Evolutionary conservation across 2,888 invertebrate species (phyloP).

Genomic region (Craniophora ligustri): DNA sequence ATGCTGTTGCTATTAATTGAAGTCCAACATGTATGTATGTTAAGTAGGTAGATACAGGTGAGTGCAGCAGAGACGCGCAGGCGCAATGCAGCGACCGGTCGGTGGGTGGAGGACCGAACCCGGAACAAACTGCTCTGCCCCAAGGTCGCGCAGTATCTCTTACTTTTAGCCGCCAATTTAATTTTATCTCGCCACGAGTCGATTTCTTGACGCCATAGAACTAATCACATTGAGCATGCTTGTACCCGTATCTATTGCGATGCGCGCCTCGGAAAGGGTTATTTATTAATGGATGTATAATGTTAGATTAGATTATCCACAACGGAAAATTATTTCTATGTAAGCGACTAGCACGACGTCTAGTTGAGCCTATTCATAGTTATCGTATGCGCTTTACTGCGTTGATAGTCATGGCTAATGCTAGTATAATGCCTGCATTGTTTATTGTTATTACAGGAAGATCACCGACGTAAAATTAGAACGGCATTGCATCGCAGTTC

Average conservation of each 20-base stretch:
- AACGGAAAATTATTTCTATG: conserved; percentile 44
- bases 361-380: conserved; percentile 34
- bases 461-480: conserved; percentile 45
- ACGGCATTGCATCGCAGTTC: conserved; percentile 8
- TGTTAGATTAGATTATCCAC: conserved; percentile 45
- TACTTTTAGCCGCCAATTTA: conserved; percentile 71
- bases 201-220: conserved; percentile 50
- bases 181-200: conserved; percentile 53
- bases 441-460: conserved; percentile 43
- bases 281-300: conserved; percentile 54
- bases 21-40: conserved; percentile 35
- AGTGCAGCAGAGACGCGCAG: conserved; percentile 59
- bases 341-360: conserved; percentile 18
- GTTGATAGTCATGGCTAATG: conserved; percentile 25
- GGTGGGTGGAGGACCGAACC: conserved; percentile 73
- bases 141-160: conserved; percentile 82
- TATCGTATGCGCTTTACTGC: conserved; percentile 17
- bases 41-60: conserved; percentile 54
- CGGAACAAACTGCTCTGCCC: conserved; percentile 77
- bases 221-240: conserved; percentile 52
- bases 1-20: conserved; percentile 37
- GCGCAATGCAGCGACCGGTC: conserved; percentile 72
- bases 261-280: conserved; percentile 44
- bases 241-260: conserved; percentile 48
- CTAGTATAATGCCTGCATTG: conserved; percentile 23